Evolutionary conservation across 1,140 invertebrate species (phyloP).

Genomic region (Trachymyrmex septentrionalis): DNA sequence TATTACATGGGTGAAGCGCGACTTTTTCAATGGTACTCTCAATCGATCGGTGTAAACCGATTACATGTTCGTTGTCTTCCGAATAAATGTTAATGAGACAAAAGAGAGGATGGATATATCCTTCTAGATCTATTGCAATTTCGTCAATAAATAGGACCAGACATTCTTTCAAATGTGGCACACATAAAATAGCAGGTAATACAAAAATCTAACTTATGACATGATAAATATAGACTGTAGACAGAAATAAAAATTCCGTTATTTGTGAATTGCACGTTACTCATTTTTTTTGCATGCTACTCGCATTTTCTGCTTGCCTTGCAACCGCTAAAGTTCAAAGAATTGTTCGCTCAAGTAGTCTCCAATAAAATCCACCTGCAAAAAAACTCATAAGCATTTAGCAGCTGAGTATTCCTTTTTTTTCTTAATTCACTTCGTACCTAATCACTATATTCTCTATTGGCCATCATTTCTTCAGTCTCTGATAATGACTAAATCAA

Average conservation of each 20-base stretch:
- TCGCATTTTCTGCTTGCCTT: too few relatives aligned
- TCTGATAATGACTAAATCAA: too few relatives aligned
- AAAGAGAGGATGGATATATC: background rate
- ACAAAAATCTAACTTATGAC: background rate
- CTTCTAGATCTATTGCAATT: background rate
- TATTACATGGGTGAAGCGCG: background rate
- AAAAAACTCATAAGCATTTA: too few relatives aligned
- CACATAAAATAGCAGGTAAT: background rate
- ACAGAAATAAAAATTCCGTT: slow-evolving; percentile 8
- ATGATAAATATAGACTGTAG: slow-evolving; percentile 41
- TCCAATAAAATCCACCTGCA: too few relatives aligned
- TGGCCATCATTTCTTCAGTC: too few relatives aligned
- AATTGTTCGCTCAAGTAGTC: too few relatives aligned
- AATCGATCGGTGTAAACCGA: background rate
- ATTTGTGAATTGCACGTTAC: slow-evolving; percentile 29
- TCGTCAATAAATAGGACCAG: background rate
- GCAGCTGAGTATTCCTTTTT: too few relatives aligned
- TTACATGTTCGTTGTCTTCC: slow-evolving; percentile 39
- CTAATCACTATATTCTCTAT: too few relatives aligned
- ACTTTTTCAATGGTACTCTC: background rate
- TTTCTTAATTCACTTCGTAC: too few relatives aligned
- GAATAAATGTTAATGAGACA: slow-evolving; percentile 14
- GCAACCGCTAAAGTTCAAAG: too few relatives aligned
- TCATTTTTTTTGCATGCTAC: too few relatives aligned
- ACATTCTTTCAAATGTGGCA: slow-evolving; percentile 20